Evolutionary conservation across 2,113 vertebrate genomes (phyloP).

Genomic region (Marmota flaviventris): DNA sequence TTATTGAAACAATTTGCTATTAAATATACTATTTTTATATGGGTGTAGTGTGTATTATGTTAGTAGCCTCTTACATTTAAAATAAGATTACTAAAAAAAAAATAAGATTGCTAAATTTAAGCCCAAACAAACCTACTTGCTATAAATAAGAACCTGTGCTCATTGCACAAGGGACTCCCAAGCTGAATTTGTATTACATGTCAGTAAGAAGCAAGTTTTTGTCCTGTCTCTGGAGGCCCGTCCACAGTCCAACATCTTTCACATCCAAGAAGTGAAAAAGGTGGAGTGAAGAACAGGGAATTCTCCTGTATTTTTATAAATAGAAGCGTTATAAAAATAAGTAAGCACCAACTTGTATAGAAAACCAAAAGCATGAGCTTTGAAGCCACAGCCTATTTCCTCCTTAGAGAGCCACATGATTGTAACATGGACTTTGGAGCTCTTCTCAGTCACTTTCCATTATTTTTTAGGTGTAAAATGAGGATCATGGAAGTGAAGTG

Average conservation of each 20-base stretch:
- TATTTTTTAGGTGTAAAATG: not conserved
- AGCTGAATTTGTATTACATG: not conserved
- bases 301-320: not conserved
- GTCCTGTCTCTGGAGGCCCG: not conserved
- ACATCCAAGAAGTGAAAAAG: not conserved
- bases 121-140: not conserved
- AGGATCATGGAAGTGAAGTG: not conserved
- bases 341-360: not conserved
- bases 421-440: not conserved
- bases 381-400: not conserved
- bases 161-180: not conserved
- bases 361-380: not conserved
- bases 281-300: not conserved
- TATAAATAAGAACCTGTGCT: not conserved
- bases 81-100: not conserved
- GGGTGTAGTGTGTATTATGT: not conserved
- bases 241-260: not conserved
- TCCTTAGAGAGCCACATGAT: not conserved
- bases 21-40: slow-evolving; percentile 3
- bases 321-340: not conserved
- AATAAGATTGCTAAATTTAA: not conserved
- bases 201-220: not conserved
- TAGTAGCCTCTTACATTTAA: not conserved
- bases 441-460: not conserved
- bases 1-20: not conserved